Base-by-base conservation (phyloP, 2,113 vertebrate genomes). In the Thryonomys swinderianus region DNA sequence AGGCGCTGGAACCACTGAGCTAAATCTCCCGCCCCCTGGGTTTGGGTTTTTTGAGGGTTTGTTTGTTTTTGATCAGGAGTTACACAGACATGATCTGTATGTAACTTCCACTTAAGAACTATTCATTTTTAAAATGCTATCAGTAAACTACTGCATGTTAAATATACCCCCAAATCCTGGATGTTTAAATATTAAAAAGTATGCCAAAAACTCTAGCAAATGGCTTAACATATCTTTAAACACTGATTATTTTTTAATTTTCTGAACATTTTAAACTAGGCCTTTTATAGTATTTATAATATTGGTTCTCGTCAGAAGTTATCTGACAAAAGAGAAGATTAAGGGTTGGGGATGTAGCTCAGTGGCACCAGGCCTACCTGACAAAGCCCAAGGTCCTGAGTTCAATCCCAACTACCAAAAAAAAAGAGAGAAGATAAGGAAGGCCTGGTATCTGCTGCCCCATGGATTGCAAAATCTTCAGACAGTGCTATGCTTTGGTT, bases 141-240 rank as follows among this genome's bases (percentile, higher is more conserved):
- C 37, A 61, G 11, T 78, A 91, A 88, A 85, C 42, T 59, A 73
- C 4, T 25, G 7, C 5, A 40, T 74, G 23, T 81, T 71, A 84
- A 53, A 37, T 45, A 32, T 81, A 64, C 14, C 3, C n/a, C 34
- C 42, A 37, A 42, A 66, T 1, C 27, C 27, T 80, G 1, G 42
- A 40, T 53, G 59, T 74, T 62, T 67, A 91, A 85, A 66, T 79
- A 55, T 61, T 23, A 95, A 94, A 78, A 84, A 48, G 23, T 74
- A 18, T 18, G 59, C n/a, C 53, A 74, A 80, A 48, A 67, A 57
- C 30, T 57, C 37, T 48, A 89, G 48, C 51, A 67, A 55, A 64
- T 14, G 6, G 69, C 64, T 86, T 66, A 40, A 45, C 12, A 42
- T 12, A 62, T 7, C 51, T 83, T 64, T 71, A 62, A 91, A 96